Conservation (phyloP, 2,888 invertebrate genomes). For the Drosophila leonis region DNA sequence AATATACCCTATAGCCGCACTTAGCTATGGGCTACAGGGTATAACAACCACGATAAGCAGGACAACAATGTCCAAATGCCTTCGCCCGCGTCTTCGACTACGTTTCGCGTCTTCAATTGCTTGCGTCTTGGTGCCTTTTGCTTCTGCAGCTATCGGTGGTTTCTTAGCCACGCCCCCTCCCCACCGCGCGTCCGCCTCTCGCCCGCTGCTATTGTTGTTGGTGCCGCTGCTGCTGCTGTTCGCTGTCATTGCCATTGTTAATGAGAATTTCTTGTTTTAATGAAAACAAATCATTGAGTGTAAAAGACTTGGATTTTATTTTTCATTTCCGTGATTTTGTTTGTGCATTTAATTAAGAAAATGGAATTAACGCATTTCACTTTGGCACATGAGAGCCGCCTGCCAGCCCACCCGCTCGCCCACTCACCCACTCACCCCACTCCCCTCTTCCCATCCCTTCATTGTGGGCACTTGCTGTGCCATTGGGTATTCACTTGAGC, state of each 20-base stretch:
- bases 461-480: background rate
- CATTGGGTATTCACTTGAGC: slow-evolving; percentile 19
- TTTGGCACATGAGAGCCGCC: slow-evolving; percentile 19
- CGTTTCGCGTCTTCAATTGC: slow-evolving; percentile 20
- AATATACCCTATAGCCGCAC: background rate
- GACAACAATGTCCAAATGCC: slow-evolving; percentile 51
- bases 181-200: too few species aligned
- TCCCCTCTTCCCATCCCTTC: too few species aligned
- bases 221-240: slow-evolving; percentile 51
- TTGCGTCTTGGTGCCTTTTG: slow-evolving; percentile 34
- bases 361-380: slow-evolving; percentile 83
- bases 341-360: slow-evolving; percentile 84
- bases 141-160: slow-evolving; percentile 53
- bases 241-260: slow-evolving; percentile 83
- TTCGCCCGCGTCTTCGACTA: slow-evolving; percentile 3
- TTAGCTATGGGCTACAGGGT: background rate
- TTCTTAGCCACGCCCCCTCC: slow-evolving; percentile 22
- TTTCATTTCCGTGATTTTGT: slow-evolving; percentile 83
- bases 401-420: background rate
- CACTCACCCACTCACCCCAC: too few species aligned
- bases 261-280: slow-evolving; percentile 85
- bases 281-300: slow-evolving; percentile 85
- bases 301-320: slow-evolving; percentile 83
- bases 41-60: slow-evolving; percentile 54
- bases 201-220: slow-evolving; percentile 16